Base-by-base conservation (phyloP, 2,797 vertebrate genomes). In the Channa striata region DNA sequence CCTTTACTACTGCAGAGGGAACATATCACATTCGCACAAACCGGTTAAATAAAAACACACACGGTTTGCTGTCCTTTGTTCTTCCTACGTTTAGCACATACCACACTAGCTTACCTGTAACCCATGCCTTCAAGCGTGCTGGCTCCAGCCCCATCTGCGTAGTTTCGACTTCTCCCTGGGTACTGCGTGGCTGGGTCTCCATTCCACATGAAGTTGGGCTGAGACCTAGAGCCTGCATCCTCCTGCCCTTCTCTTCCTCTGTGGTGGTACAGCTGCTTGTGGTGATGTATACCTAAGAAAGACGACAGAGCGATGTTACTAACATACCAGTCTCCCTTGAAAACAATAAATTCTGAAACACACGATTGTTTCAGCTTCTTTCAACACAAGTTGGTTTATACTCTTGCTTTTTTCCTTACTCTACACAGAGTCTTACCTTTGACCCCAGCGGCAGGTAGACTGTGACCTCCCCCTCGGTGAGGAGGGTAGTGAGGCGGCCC, bases 191-290 rank as follows among this genome's bases (percentile, higher is more conserved):
- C 85, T 4, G 82, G 77, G 69, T 98, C 97, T 48, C 92, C 92
- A 44, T 94, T 96, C 96, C 96, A 98, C 0, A 91, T 21, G 61
- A 86, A 47, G 86, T 85, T 90, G 43, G 82, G 59, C 63, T 86
- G 90, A 71, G 88, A 76, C 76, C 91, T 77, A 14, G 81, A 84
- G 63, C 87, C 84, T 1, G 52, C 48, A 73, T 98, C 97, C 82
- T 97, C 97, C 80, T 94, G 95, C 67, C 94, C 92, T 19, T 92
- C 65, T 64, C 93, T 81, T 75, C 94, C 94, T 75, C 95, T 91
- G 90, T 97, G 95, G 82, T 95, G 97, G 83, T 98, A 96, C 30
- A 92, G 12, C 5, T 96, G 96, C 89, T 97, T 97, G 87, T 97
- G 96, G 84, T 96, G 95, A 85, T 92, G 90, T 46, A 85, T 12